phyloP scores from a whole-genome alignment of 2,113 vertebrate genomes.

The Chamaetylas fuelleborni region DNA sequence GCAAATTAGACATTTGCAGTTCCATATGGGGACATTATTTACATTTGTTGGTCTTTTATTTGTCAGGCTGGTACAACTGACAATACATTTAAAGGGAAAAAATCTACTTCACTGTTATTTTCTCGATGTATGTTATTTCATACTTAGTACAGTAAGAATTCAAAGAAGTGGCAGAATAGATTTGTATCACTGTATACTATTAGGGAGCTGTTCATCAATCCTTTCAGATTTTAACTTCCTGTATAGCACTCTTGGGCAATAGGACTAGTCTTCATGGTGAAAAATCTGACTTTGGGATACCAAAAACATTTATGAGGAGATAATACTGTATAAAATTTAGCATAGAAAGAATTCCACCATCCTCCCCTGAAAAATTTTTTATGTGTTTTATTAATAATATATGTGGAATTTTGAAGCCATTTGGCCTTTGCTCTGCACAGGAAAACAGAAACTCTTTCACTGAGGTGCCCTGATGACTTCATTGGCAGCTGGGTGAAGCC shows the following conservation, averaged over 20 bases:
- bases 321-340: not conserved
- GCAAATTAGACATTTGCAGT: not conserved
- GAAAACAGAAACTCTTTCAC: not conserved
- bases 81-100: not conserved
- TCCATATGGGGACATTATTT: not conserved
- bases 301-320: not conserved
- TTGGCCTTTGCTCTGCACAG: not conserved
- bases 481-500: not conserved
- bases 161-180: not conserved
- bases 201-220: not conserved
- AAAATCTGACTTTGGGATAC: not conserved
- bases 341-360: not conserved
- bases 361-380: not conserved
- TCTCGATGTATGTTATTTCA: not conserved
- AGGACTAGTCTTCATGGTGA: not conserved
- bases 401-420: not conserved
- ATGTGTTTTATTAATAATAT: not conserved
- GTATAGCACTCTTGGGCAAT: not conserved
- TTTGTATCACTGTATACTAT: not conserved
- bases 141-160: not conserved
- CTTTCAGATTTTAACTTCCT: not conserved
- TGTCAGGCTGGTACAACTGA: not conserved
- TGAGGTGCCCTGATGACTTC: not conserved
- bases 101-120: not conserved
- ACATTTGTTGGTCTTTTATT: not conserved